Base-by-base conservation (phyloP, 2,113 vertebrate species). In the Ammodytes marinus region DNA sequence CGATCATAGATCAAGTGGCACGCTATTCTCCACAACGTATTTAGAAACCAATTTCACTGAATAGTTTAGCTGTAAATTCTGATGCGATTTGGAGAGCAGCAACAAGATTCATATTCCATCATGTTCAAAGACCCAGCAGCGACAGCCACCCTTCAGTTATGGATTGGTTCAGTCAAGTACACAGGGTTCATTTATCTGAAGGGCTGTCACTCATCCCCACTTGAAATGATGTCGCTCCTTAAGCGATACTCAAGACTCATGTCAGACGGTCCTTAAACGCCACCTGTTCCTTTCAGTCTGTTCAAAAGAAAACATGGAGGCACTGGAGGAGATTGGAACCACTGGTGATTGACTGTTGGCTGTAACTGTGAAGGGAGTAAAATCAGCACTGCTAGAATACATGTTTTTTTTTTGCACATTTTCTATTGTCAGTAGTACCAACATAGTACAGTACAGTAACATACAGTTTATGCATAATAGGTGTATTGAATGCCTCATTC, bases 231-330 rank as follows among this genome's bases (percentile, higher is more conserved):
- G 39, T 17, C 39, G 43, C 19, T 76, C 39, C 10, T 27, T 52
- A 40, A 5, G 60, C 53, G 12, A 43, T 19, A 19, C 15, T 45
- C 53, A 46, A 27, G 40, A 66, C 46, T 77, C 35, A 47, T 60
- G 7, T 27, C 53, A 59, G 52, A 82, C 45, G 53, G 54, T 55
- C 35, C 43, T 55, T 45, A 52, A 76, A 46, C 77, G 66, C n/a
- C 45, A 19, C 37, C 58, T 49, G 45, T 12, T 19, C 4, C n/a
- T 17, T 53, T n/a, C 27, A 27, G n/a, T 65, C 45, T 50, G 11
- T 17, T 78, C 66, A 74, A 47, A 15, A 74, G 45, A 55, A 58
- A 37, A 63, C 27, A 27, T 27, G 27, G 27, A 67, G 61, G 58
- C 10, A 4, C 50, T 8, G 0, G 1, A 57, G 12, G 35, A 4